Percentiles rank a stretch among this genome's conserved stretches.
phyloP scores from a whole-genome alignment of 1,140 invertebrate genomes.

The Argopecten irradians region DNA sequence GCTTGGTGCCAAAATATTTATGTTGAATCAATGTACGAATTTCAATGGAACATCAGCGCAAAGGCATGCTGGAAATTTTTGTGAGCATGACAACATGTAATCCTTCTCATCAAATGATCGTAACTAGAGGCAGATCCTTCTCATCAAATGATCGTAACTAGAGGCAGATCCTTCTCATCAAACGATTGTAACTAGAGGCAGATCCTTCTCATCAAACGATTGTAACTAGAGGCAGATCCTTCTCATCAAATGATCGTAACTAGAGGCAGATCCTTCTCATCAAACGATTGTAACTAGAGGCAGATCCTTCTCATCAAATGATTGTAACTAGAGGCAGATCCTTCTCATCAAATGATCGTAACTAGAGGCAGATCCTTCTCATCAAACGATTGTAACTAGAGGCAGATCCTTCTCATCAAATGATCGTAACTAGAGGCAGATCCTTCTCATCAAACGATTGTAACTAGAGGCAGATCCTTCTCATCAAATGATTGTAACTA shows the following conservation, averaged over 20 bases:
- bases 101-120: not conserved
- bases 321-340: not conserved
- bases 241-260: not conserved
- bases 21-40: slow-evolving; percentile 2
- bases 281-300: not conserved
- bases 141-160: not conserved
- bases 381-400: not conserved
- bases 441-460: not conserved
- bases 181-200: not conserved
- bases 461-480: not conserved
- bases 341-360: not conserved
- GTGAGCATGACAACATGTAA: slow-evolving; percentile 9
- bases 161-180: not conserved
- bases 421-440: not conserved
- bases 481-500: not conserved
- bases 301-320: not conserved
- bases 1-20: slow-evolving; percentile 21
- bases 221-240: not conserved
- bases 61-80: not conserved
- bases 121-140: not conserved
- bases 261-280: not conserved
- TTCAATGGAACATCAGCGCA: slow-evolving; percentile 11
- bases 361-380: not conserved
- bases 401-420: not conserved
- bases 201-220: not conserved